Base-by-base conservation (phyloP, 1,140 invertebrate genomes). In the Nixonia krombeini region DNA sequence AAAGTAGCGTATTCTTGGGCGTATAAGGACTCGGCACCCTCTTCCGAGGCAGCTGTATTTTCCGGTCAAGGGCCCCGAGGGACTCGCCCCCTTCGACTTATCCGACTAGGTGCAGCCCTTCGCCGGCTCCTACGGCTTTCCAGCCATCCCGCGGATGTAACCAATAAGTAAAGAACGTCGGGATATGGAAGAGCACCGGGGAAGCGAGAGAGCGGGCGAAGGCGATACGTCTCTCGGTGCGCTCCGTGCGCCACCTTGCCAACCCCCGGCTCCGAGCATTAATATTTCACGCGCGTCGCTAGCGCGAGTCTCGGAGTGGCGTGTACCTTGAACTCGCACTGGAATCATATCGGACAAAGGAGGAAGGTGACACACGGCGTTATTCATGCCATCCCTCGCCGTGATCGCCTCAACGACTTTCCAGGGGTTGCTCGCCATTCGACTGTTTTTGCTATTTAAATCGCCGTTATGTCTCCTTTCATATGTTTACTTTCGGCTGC, bases 211-310 rank as follows among this genome's bases (percentile, higher is more conserved):
- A 40, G 41, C 28, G 42, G 35, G 40, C 10, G 44, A 65, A 58
- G 42, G 37, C 28, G 52, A 70, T 44, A 62, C 62, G 62, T 59
- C 31, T 73, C 56, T 12, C 55, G 52, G 67, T 37, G 56, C 49
- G 58, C n/a, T 35, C 40, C 26, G 38, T 62, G 61, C 23, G 40
- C 21, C 58, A 58, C 58, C 58, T 61, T 66, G 55, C 64, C 71
- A 75, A 73, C 74, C 68, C 49, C 72, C 72, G 75, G 73, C 67
- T 56, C 52, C 55, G 28, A 71, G 62, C 78, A 80, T 83, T 81
- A 82, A 82, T 82, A 81, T 81, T 82, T 82, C 70, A 81, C 65
- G 50, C 66, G 68, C 68, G 70, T 65, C 31, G 69, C 37, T 69
- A 45, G 57, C 53, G 13, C 10, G 26, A 45, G 15, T 12, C 42